Base-by-base conservation (phyloP, 2,797 vertebrate species). In the Sparidentex hasta region DNA sequence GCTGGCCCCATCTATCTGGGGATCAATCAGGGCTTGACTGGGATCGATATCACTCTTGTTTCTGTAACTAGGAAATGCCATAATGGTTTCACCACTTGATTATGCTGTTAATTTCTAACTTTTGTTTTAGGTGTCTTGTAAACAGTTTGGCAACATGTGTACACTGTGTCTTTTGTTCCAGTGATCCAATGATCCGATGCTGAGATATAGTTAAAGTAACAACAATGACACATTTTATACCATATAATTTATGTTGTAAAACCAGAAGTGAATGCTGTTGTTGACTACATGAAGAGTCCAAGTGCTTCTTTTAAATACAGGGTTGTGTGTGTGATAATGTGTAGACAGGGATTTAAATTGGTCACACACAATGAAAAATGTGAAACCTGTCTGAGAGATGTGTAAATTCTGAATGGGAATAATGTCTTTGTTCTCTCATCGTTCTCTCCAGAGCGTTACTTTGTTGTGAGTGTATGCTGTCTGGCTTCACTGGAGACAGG, bases 1-100 rank as follows among this genome's bases (percentile, higher is more conserved):
- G 93, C 93, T 86, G 90, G 89, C 88, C 93, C 89, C 91, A 95
- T 95, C 94, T 93, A 95, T 95, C 92, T 87, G 86, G 84, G 88
- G 92, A 94, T 96, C 95, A 95, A 96, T 96, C 93, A 93, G 85
- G 78, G 88, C 81, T 83, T 69, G 90, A 93, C 93, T 80, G 77
- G 74, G 93, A 94, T 96, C 96, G 83, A 96, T 95, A 93, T 75
- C 75, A 84, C 90, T 93, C 95, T 95, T 94, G 94, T 95, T 95
- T 94, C 95, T 93, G 94, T 95, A 94, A 95, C 88, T 94, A 94
- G 93, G 93, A 95, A 93, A 95, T 77, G 86, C 90, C 90, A 92
- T 94, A 92, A 94, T 94, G 91, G 93, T 91, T 94, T 92, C 86
- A 88, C 84, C 93, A 94, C 93, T 95, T 96, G 95, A 95, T 95